These are phyloP conservation scores for Temnothorax curvispinosus DNA, from an alignment of 1,140 invertebrate species.

Conservation along the genomic window DNA sequence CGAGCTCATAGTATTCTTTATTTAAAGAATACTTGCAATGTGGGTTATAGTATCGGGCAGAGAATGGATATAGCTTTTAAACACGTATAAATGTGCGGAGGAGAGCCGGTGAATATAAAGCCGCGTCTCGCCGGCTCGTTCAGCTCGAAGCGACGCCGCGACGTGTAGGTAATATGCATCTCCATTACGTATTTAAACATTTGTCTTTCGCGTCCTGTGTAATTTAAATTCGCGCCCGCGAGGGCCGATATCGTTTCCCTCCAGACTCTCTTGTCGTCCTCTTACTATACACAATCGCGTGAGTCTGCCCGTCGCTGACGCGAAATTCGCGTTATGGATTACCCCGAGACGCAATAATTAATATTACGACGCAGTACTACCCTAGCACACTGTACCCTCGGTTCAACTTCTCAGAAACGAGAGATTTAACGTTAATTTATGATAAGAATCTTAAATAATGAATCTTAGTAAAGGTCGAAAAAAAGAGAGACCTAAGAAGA, in stretches of 20 bases:
- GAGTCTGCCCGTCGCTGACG: neutral
- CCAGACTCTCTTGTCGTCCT: neutral
- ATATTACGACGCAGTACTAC: neutral
- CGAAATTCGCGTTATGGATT: neutral
- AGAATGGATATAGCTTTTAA: slow-evolving; percentile 1
- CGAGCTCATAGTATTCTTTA: slow-evolving; percentile 21
- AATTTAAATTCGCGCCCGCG: neutral
- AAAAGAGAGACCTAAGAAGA: neutral
- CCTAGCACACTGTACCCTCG: too few relatives aligned
- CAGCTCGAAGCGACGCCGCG: neutral
- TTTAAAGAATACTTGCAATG: slow-evolving; percentile 44
- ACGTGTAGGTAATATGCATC: neutral
- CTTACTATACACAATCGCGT: neutral
- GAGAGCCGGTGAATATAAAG: slow-evolving; percentile 20
- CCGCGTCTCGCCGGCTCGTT: neutral
- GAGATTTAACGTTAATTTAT: neutral
- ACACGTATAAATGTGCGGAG: slow-evolving; percentile 2
- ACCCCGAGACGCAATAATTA: neutral
- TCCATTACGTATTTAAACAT: slow-evolving; percentile 31
- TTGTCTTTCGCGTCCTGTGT: neutral
- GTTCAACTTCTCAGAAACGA: neutral
- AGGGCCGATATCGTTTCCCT: neutral
- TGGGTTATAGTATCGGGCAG: neutral
- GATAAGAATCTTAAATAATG: too few relatives aligned
- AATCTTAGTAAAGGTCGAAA: neutral